A percentile compares a stretch with the other conserved stretches of the same genome.
Evolutionary conservation across 2,797 vertebrate species (phyloP).

Genomic region (Melanogrammus aeglefinus): DNA sequence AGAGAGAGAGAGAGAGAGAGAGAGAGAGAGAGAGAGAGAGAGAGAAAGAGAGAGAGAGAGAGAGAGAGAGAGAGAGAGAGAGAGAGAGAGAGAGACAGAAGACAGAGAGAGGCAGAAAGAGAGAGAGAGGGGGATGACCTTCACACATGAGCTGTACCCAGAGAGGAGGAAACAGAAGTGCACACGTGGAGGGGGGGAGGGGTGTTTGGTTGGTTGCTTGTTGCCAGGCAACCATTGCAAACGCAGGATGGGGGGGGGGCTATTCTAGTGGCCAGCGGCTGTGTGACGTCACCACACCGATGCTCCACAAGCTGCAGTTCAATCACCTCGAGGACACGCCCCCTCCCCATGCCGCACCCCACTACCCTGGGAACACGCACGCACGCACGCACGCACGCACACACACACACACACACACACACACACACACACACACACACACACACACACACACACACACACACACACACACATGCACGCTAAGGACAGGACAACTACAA

Average conservation of each 20-base stretch:
- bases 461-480: no score
- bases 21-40: no score
- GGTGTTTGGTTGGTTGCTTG: slow-evolving; percentile 42
- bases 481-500: no score
- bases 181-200: not conserved
- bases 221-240: slow-evolving; percentile 61
- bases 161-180: slow-evolving; percentile 26
- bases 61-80: not conserved
- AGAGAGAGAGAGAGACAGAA: slow-evolving; percentile 8
- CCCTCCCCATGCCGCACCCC: no score
- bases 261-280: slow-evolving; percentile 14
- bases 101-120: not conserved
- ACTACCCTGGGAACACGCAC: no score
- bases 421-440: no score
- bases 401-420: no score
- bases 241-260: slow-evolving; percentile 41
- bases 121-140: slow-evolving; percentile 55
- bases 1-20: no score
- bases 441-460: no score
- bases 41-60: no score
- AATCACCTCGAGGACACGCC: not conserved
- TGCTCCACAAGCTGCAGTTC: slow-evolving; percentile 7
- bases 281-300: slow-evolving; percentile 31
- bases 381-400: no score
- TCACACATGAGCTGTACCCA: slow-evolving; percentile 48